Conservation (phyloP, 2,797 vertebrate genomes). For the Rhinophrynus dorsalis region DNA sequence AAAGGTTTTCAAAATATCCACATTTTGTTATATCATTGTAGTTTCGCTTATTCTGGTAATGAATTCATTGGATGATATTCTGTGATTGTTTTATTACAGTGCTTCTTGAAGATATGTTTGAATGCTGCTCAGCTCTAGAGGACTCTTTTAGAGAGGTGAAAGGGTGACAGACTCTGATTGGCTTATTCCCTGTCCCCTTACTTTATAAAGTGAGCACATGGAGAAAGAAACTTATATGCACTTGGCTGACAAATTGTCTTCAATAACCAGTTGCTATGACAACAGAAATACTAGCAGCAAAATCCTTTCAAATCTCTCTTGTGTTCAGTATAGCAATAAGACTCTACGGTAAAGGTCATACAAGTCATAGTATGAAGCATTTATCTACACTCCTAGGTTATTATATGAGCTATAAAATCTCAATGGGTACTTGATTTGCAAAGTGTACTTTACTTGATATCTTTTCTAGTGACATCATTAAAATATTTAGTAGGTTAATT, state of each 20-base stretch:
- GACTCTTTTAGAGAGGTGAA: neutral
- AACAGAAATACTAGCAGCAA: slow-evolving; percentile 25
- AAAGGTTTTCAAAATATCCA: neutral
- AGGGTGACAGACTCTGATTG: slow-evolving; percentile 20
- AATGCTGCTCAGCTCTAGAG: neutral
- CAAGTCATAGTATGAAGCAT: slow-evolving; percentile 23
- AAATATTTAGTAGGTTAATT: no score
- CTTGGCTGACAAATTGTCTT: slow-evolving; percentile 34
- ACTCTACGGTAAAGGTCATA: slow-evolving; percentile 16
- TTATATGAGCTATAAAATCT: slow-evolving; percentile 10
- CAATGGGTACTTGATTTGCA: slow-evolving; percentile 5
- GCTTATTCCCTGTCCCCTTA: slow-evolving; percentile 23
- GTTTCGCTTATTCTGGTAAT: neutral
- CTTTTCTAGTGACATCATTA: neutral
- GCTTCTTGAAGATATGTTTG: neutral
- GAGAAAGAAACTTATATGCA: slow-evolving; percentile 13
- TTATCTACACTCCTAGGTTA: slow-evolving; percentile 17
- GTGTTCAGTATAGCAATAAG: slow-evolving; percentile 14
- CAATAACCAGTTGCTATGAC: slow-evolving; percentile 33
- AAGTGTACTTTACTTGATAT: slow-evolving; percentile 6
- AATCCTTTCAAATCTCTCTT: slow-evolving; percentile 19
- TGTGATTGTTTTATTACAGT: neutral
- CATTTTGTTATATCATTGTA: neutral
- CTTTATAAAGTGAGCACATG: slow-evolving; percentile 7
- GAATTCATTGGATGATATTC: neutral